phyloP scores from a whole-genome alignment of 2,797 vertebrate genomes.

The Salmo trutta region DNA sequence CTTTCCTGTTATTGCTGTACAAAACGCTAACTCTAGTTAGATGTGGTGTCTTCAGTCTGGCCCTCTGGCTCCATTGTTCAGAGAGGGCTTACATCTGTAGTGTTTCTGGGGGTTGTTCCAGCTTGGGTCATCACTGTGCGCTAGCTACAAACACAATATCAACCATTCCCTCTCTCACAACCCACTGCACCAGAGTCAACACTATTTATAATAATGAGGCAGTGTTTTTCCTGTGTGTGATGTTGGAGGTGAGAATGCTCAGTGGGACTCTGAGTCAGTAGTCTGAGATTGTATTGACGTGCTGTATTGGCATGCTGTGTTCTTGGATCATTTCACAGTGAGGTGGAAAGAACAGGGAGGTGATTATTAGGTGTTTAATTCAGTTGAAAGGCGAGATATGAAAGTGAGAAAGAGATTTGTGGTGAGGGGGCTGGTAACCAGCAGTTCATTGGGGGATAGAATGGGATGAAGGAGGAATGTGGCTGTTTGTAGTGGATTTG shows the following conservation, averaged over 20 bases:
- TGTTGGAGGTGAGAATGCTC: background rate
- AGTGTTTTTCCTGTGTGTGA: background rate
- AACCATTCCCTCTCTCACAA: background rate
- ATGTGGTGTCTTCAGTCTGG: background rate
- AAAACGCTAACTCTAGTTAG: background rate
- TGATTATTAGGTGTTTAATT: background rate
- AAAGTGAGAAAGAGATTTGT: background rate
- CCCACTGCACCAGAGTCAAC: background rate
- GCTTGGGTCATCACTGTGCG: background rate
- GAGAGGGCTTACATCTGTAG: background rate
- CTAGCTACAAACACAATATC: background rate
- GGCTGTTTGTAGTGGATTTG: slow-evolving; percentile 4
- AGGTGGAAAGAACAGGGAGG: background rate
- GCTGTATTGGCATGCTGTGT: background rate
- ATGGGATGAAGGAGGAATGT: slow-evolving; percentile 14
- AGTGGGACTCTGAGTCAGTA: background rate
- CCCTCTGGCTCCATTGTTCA: background rate
- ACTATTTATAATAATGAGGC: background rate
- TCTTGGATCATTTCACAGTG: background rate
- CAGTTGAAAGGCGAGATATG: background rate
- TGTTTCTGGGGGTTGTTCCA: background rate
- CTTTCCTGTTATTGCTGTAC: background rate
- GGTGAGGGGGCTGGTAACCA: background rate
- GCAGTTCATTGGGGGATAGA: background rate
- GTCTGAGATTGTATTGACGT: background rate